Conservation (phyloP, 2,113 vertebrate genomes). For the Cervus canadensis region DNA sequence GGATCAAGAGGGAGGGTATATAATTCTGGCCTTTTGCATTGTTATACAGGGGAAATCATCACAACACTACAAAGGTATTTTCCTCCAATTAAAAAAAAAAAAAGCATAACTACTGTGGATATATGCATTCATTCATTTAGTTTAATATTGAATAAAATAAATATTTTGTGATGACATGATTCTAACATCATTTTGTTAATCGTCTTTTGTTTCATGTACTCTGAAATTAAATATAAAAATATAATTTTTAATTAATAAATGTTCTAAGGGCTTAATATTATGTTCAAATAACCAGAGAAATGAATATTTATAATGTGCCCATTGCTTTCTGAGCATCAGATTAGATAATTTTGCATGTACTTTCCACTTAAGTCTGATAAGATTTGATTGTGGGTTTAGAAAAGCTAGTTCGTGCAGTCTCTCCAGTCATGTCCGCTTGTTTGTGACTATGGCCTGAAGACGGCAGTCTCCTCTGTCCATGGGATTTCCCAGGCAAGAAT, state of each 20-base stretch:
- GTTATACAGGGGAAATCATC: background rate
- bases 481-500: background rate
- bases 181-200: background rate
- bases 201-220: background rate
- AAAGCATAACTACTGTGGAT: background rate
- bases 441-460: background rate
- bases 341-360: background rate
- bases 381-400: background rate
- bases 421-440: background rate
- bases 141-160: background rate
- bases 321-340: background rate
- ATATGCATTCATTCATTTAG: background rate
- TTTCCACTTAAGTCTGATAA: background rate
- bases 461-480: background rate
- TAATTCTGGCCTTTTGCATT: background rate
- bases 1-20: background rate
- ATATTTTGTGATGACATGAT: background rate
- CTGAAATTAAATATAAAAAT: background rate
- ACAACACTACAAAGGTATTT: background rate
- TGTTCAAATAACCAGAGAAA: background rate
- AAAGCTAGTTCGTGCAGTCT: background rate
- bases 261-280: background rate
- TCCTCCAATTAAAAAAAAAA: background rate
- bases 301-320: background rate
- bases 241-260: background rate